Evolutionary conservation across 2,113 vertebrate species (phyloP).

Genomic region (Pomatostomus ruficeps): DNA sequence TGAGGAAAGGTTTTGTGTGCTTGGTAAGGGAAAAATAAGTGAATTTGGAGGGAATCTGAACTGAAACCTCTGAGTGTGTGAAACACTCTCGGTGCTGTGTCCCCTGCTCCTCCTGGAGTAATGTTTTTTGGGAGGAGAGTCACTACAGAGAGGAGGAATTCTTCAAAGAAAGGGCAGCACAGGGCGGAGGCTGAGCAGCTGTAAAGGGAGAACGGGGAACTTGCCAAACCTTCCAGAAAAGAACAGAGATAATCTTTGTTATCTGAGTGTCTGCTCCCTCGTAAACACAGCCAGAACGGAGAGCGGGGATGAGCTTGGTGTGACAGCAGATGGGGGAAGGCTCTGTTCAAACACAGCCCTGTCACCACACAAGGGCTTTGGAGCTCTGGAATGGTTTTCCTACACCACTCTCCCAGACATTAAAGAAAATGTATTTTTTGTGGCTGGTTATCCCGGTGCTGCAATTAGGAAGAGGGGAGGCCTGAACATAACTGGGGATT

Average conservation of each 20-base stretch:
- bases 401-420: not conserved
- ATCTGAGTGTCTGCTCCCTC: not conserved
- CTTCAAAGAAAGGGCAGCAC: not conserved
- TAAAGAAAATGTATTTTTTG: not conserved
- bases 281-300: not conserved
- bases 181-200: not conserved
- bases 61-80: not conserved
- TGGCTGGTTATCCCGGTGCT: not conserved
- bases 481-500: not conserved
- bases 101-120: not conserved
- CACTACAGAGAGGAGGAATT: accelerated
- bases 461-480: not conserved
- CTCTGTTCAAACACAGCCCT: not conserved
- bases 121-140: not conserved
- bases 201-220: not conserved
- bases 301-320: not conserved
- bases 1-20: not conserved
- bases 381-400: not conserved
- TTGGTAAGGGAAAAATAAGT: not conserved
- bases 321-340: not conserved
- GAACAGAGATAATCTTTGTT: not conserved
- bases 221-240: not conserved
- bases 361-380: not conserved
- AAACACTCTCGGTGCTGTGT: too few relatives aligned
- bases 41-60: not conserved